phyloP scores from a whole-genome alignment of 2,113 vertebrate species.

The Indri indri region DNA sequence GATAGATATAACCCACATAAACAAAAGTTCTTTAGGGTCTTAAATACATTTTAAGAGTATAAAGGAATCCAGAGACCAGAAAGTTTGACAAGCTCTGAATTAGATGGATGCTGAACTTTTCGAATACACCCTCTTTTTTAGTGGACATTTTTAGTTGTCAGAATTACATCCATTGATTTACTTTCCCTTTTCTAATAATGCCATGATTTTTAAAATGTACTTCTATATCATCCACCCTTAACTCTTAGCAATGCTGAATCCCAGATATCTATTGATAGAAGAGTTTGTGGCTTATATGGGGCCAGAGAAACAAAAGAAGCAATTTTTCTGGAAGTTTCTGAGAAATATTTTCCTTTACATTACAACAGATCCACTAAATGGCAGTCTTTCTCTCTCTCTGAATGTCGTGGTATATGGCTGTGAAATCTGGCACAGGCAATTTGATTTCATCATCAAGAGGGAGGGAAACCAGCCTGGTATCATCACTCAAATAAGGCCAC shows the following conservation, averaged over 20 bases:
- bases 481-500: neutral
- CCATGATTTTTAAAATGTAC: neutral
- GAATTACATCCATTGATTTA: neutral
- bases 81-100: neutral
- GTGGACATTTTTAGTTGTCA: neutral
- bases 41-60: neutral
- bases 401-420: neutral
- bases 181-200: too few relatives aligned
- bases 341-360: neutral
- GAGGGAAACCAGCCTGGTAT: neutral
- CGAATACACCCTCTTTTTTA: neutral
- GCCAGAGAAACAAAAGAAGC: neutral
- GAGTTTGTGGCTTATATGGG: neutral
- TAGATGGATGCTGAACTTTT: neutral
- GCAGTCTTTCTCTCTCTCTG: neutral
- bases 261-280: neutral
- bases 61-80: neutral
- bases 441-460: neutral
- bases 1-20: neutral
- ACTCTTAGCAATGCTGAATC: neutral
- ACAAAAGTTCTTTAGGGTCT: neutral
- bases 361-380: neutral
- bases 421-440: neutral
- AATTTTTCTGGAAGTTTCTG: neutral
- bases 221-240: neutral